Conservation (phyloP, 2,888 invertebrate species). For the Protonemura montana region DNA sequence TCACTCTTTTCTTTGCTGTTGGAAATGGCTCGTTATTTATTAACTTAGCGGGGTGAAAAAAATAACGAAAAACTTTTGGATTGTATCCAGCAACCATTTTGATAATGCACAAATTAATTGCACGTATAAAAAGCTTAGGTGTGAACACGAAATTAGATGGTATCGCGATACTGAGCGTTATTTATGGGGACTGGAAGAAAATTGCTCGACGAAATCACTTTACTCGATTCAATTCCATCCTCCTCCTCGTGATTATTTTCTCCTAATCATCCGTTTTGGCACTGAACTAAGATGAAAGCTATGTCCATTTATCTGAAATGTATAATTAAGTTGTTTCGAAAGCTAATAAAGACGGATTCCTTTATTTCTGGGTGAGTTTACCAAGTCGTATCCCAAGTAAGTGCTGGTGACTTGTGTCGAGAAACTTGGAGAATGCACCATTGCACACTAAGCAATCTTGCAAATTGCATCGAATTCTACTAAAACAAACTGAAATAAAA, state of each 20-base stretch:
- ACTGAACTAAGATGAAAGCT: background rate
- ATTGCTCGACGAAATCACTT: background rate
- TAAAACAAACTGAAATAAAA: background rate
- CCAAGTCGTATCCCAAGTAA: background rate
- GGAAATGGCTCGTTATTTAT: constrained; percentile 37
- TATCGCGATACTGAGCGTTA: constrained; percentile 20
- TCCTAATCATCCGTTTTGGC: constrained; percentile 7
- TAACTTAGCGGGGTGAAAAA: constrained; percentile 16
- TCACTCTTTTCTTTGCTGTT: constrained; percentile 23
- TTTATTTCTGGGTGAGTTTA: background rate
- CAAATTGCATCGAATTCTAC: background rate
- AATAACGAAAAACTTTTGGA: constrained; percentile 26
- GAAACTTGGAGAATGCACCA: background rate
- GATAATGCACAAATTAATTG: constrained; percentile 38
- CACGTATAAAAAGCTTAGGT: constrained; percentile 30
- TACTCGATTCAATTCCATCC: background rate
- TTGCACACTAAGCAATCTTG: background rate
- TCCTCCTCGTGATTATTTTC: background rate
- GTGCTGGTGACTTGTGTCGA: background rate
- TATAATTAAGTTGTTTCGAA: constrained; percentile 15
- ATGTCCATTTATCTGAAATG: constrained; percentile 18
- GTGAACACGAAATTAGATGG: constrained; percentile 37
- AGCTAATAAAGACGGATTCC: constrained; percentile 7
- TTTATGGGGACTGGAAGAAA: background rate
- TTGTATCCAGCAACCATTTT: constrained; percentile 34